These are phyloP conservation scores for Clitarchus hookeri DNA, from an alignment of 2,888 invertebrate species.

Conservation along the genomic window DNA sequence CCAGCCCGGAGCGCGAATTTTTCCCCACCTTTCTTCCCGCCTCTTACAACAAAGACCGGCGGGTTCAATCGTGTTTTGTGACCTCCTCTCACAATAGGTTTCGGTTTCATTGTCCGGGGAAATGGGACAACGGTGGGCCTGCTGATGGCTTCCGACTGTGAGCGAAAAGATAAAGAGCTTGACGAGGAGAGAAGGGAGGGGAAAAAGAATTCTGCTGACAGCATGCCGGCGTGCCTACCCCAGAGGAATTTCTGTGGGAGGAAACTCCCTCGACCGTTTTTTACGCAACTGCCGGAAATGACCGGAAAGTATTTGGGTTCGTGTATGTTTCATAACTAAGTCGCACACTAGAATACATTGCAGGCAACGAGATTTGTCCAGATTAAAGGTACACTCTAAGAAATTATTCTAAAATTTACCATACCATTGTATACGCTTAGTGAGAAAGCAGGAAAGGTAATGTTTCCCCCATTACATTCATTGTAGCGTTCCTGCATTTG, in stretches of 20 bases:
- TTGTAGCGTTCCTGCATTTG: no score
- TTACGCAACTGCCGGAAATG: background rate
- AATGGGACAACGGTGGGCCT: background rate
- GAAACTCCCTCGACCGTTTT: background rate
- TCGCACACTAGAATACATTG: no score
- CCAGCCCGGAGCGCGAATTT: background rate
- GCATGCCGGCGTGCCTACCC: background rate
- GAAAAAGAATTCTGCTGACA: background rate
- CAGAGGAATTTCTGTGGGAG: background rate
- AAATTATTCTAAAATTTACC: no score
- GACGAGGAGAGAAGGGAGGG: background rate
- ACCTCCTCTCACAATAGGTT: conserved; percentile 1
- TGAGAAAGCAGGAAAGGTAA: no score
- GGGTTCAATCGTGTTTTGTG: conserved; percentile 9
- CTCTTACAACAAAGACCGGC: background rate
- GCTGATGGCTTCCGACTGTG: background rate
- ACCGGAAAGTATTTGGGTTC: background rate
- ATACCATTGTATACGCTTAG: no score
- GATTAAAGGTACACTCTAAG: no score
- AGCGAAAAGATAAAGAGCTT: background rate
- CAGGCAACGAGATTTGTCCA: no score
- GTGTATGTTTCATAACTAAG: background rate
- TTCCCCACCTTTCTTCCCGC: background rate
- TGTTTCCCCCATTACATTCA: no score
- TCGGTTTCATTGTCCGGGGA: background rate